Evolutionary conservation across 2,888 invertebrate genomes (phyloP).

Genomic region (Drosophila tripunctata): DNA sequence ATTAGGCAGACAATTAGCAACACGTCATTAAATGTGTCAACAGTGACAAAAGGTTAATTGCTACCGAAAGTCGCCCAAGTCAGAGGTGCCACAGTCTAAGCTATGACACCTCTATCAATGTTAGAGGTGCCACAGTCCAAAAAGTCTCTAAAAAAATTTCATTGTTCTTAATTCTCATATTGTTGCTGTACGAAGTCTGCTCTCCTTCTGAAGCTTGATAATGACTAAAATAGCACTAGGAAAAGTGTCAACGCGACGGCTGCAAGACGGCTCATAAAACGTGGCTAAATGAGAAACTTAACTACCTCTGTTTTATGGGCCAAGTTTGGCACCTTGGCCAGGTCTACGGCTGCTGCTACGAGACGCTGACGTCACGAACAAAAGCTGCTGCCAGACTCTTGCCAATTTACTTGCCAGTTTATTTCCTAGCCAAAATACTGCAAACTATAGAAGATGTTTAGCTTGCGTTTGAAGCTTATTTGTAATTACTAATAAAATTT

Average conservation of each 20-base stretch:
- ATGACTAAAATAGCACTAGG: neutral
- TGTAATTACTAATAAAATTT: neutral
- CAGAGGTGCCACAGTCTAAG: conserved; percentile 1
- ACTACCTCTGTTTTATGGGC: conserved; percentile 47
- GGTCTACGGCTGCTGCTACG: conserved; percentile 23
- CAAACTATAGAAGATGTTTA: neutral
- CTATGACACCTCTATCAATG: too few relatives aligned
- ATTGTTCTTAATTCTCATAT: conserved; percentile 19
- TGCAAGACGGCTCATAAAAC: conserved; percentile 44
- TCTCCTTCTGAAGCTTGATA: neutral
- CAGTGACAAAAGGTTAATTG: conserved; percentile 76
- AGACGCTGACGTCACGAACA: conserved; percentile 19
- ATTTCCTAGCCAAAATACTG: neutral
- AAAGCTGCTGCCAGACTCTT: conserved; percentile 4
- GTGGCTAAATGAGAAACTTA: conserved; percentile 47
- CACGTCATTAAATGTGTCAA: conserved; percentile 76
- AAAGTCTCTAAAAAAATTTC: conserved; percentile 16
- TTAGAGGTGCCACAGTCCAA: neutral
- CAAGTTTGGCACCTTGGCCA: conserved; percentile 44
- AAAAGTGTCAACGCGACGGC: conserved; percentile 17
- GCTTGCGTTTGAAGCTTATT: neutral
- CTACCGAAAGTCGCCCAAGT: conserved; percentile 34
- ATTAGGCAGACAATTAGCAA: conserved; percentile 65
- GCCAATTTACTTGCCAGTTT: conserved; percentile 15
- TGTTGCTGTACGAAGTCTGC: conserved; percentile 8